Evolutionary conservation across 2,113 vertebrate species (phyloP), one percentile per base, ranked within the genome.

Genomic region (Nothoprocta perdicaria): DNA sequence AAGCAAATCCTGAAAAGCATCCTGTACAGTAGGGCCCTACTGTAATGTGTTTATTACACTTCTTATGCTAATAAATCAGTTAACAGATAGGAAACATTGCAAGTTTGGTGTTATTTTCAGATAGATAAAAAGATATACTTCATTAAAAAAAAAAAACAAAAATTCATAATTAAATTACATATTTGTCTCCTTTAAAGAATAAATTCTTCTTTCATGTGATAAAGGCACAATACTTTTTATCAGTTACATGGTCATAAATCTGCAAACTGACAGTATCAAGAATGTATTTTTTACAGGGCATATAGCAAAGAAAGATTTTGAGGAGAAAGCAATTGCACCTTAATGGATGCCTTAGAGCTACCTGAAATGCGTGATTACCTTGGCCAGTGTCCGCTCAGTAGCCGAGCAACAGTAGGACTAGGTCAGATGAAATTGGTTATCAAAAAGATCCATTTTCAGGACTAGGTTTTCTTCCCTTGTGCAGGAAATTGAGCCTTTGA

Each of bases 381-480:
- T 26, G 21, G 27, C 41, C 35, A 87, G 7, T 87, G 58, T 79
- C 40, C 74, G 13, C 79, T 92, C 58, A 91, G 57, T 83, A 89
- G 75, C 78, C 53, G 60, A 88, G 77, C 82, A 79, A 57, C 75
- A 73, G 68, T 7, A 72, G 27, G 55, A 80, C 31, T 80, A 67
- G 53, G 12, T 58, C 89, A 83, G 69, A 89, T 24, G 76, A 96
- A 91, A 94, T 24, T 69, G 16, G 9, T 84, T 75, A 41, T 94
- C 88, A 88, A 76, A 96, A 76, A 89, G 53, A 71, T 82, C 69
- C 74, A 77, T 74, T 94, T 83, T 74, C 69, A 41, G 48, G 35
- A 65, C 21, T 91, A 45, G 2, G 1, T 48, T 66, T 86, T 80
- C 43, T 83, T 75, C 26, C 62, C 74, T 84, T 95, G 86, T 83